Conservation (phyloP, 2,797 vertebrate genomes). For the Peromyscus attwateri region DNA sequence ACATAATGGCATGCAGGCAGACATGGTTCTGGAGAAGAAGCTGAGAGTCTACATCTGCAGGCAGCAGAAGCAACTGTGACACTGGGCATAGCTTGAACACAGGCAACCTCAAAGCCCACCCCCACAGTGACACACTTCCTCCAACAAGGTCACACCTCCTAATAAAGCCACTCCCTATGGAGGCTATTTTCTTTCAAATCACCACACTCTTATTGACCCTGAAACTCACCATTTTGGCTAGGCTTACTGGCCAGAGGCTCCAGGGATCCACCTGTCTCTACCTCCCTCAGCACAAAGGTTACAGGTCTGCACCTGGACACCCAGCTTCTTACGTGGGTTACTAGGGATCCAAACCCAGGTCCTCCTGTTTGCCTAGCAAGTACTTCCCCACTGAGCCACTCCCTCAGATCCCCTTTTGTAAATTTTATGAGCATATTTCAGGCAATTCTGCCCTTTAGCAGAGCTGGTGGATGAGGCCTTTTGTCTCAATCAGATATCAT, state of each 20-base stretch:
- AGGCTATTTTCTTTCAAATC: background rate
- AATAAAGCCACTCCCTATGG: background rate
- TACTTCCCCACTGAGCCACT: background rate
- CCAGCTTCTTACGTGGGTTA: background rate
- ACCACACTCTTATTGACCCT: background rate
- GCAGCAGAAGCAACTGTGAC: background rate
- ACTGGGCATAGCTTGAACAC: background rate
- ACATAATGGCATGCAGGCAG: background rate
- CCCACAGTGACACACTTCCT: background rate
- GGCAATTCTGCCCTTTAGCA: background rate
- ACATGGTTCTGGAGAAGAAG: background rate
- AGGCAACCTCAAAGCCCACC: background rate
- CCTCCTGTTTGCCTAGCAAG: background rate
- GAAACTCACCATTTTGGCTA: background rate
- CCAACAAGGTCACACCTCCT: background rate
- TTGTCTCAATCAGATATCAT: conserved; percentile 59
- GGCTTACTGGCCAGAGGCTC: background rate
- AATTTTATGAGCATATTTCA: background rate
- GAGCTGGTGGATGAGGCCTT: background rate
- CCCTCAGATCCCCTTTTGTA: background rate
- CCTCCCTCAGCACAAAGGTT: background rate
- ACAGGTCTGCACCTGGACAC: background rate
- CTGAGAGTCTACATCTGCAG: background rate
- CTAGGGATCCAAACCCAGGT: background rate
- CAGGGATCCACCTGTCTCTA: background rate